Base-by-base conservation (phyloP, 1,140 invertebrate species). In the Reticulitermes speratus region DNA sequence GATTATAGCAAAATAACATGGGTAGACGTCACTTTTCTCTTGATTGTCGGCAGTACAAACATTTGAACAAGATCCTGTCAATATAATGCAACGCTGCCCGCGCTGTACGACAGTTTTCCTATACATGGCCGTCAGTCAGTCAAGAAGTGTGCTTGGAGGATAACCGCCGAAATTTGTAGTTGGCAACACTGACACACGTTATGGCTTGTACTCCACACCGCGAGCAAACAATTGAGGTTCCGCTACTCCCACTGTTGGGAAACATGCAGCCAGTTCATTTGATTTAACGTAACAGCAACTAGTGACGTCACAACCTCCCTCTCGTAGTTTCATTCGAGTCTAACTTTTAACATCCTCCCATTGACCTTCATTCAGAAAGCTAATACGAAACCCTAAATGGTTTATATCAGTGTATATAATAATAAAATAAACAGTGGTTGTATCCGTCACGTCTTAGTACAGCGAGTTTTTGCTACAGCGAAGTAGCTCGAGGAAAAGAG, bases 161-260 rank as follows among this genome's bases (percentile, higher is more conserved):
- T 30, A n/a, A 75, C 65, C 65, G n/a, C 65, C 65, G 65, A 75
- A 25, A 75, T 75, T 75, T 75, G 65, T 75, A 75, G 25, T 30
- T 75, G 65, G 65, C 65, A 75, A 75, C 65, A 75, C n/a, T 75
- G 65, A 75, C 65, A 75, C 65, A 30, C 65, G n/a, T 75, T 25
- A 75, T 75, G 65, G 65, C 65, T 75, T 75, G 65, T 75, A 75
- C 65, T 11, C 25, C 3, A 75, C 25, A 75, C 65, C 65, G 65
- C 65, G 65, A n/a, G 65, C 65, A 75, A 75, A 75, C 65, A 75
- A 75, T 75, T 30, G 65, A 75, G 65, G 65, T 2, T 75, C 14
- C n/a, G 25, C 65, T 75, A 16, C 25, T 75, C 59, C 21, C 59
- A 48, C 19, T 19, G 16, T 19, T 23, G 59, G 59, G 21, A 48